Evolutionary conservation across 2,113 vertebrate genomes (phyloP).

Genomic region (Lasiurus cinereus): DNA sequence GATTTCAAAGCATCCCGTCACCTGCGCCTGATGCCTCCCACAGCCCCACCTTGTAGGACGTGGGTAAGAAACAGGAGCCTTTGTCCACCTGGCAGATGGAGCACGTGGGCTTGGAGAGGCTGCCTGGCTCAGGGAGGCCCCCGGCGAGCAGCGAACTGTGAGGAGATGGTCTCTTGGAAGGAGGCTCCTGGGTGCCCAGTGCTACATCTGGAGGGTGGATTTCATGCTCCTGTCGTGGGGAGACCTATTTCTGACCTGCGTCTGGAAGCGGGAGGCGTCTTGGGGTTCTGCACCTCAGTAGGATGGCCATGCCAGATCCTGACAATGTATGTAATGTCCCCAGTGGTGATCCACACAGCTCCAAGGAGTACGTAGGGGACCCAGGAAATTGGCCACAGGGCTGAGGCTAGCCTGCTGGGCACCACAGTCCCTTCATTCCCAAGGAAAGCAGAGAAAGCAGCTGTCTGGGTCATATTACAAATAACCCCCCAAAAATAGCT

Average conservation of each 20-base stretch:
- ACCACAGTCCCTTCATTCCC: not conserved
- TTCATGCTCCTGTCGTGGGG: not conserved
- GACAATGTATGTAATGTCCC: not conserved
- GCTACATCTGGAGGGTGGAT: not conserved
- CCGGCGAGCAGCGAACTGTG: not conserved
- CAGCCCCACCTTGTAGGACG: conserved; percentile 13
- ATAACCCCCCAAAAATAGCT: not conserved
- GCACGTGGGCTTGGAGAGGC: not conserved
- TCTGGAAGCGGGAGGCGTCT: not conserved
- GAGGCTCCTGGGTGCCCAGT: too few relatives aligned
- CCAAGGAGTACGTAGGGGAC: not conserved
- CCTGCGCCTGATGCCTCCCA: conserved; percentile 16
- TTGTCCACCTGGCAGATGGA: conserved; percentile 49
- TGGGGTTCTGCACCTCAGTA: not conserved
- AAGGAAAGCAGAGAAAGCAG: not conserved
- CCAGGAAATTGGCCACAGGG: not conserved
- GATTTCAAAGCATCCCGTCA: conserved; percentile 44
- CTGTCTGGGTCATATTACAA: conserved; percentile 23
- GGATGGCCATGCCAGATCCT: not conserved
- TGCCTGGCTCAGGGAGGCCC: not conserved
- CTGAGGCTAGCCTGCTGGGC: not conserved
- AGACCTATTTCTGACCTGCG: not conserved
- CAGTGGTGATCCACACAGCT: not conserved
- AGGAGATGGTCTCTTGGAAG: conserved; percentile 7
- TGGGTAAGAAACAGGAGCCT: conserved; percentile 25